phyloP scores from a whole-genome alignment of 1,140 invertebrate genomes.

The Platyura marginata region DNA sequence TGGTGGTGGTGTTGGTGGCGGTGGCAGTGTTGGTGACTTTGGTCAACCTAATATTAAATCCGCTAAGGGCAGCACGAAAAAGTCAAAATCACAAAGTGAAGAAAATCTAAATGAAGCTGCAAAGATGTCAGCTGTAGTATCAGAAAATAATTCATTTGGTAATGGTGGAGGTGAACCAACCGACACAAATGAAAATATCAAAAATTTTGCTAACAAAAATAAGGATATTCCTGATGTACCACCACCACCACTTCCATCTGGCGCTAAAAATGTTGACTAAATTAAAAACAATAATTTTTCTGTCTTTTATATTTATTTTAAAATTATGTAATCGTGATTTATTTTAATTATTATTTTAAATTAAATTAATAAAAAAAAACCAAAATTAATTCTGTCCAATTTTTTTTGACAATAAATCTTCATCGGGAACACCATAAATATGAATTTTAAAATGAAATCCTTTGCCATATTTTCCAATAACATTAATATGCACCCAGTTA shows the following conservation, averaged over 20 bases:
- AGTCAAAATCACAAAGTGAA: background rate
- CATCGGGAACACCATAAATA: background rate
- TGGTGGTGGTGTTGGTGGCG: background rate
- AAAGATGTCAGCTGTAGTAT: too few species aligned
- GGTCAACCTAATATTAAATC: too few species aligned
- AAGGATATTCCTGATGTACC: background rate
- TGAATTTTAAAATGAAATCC: background rate
- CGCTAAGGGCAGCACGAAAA: background rate
- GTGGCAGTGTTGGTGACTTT: background rate
- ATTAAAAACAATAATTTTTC: background rate
- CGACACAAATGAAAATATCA: background rate
- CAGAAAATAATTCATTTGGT: background rate
- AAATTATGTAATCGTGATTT: background rate
- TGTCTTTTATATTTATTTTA: background rate
- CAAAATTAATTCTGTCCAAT: background rate
- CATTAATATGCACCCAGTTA: constrained; percentile 1
- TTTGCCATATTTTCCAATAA: background rate
- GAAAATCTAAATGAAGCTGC: too few species aligned
- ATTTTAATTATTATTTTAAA: background rate
- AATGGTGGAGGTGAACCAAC: background rate
- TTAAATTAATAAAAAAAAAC: background rate
- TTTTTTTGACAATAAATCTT: background rate
- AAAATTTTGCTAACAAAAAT: background rate
- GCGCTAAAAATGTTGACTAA: background rate
- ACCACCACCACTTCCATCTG: background rate